These are phyloP conservation scores for Malurus leucopterus DNA, from an alignment of 2,797 vertebrate genomes.

Conservation along the genomic window DNA sequence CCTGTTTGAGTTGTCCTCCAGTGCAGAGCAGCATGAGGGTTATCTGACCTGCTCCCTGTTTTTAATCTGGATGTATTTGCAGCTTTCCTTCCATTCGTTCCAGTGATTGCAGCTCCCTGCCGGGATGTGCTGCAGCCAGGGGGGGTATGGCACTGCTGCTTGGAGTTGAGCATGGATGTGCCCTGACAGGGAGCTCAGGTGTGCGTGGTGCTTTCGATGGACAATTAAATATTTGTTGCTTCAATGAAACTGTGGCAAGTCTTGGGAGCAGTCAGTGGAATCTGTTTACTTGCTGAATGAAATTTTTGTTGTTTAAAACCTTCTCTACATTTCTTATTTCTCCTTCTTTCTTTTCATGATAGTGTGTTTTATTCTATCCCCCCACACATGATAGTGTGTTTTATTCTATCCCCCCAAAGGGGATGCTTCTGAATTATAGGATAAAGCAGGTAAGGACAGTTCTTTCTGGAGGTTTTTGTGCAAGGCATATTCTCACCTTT, in stretches of 20 bases:
- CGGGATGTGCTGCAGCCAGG: fast-evolving
- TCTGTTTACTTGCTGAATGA: background rate
- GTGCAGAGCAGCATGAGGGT: background rate
- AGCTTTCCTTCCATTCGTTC: background rate
- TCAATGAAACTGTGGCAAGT: background rate
- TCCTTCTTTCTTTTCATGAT: background rate
- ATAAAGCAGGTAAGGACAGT: background rate
- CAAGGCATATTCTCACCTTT: background rate
- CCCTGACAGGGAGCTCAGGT: background rate
- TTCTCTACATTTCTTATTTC: background rate
- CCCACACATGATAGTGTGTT: background rate
- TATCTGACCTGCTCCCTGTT: background rate
- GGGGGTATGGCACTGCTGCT: fast-evolving
- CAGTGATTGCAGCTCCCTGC: fast-evolving
- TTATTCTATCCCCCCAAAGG: background rate
- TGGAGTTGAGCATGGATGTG: background rate
- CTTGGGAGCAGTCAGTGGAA: background rate
- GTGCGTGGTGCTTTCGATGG: fast-evolving
- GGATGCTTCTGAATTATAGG: background rate
- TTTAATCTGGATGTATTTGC: background rate
- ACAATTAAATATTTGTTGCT: background rate
- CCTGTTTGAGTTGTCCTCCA: background rate
- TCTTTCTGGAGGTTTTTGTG: background rate
- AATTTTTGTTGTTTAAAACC: background rate
- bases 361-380: background rate